These are phyloP conservation scores for Gymnogyps californianus DNA, from an alignment of 2,113 vertebrate genomes.

Conservation along the genomic window DNA sequence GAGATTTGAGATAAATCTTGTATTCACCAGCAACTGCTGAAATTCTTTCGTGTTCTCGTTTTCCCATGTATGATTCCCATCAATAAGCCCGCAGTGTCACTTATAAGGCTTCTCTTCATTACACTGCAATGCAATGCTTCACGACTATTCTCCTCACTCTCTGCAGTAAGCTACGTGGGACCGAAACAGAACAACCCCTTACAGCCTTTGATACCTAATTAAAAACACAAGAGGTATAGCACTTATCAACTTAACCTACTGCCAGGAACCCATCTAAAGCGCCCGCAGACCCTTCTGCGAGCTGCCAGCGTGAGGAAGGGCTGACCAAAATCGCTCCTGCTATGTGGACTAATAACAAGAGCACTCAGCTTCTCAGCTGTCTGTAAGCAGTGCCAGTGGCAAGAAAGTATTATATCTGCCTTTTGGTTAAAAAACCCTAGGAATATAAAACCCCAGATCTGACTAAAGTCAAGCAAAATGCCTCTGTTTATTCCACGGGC, in stretches of 20 bases:
- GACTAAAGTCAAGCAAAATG: background rate
- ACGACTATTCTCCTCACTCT: background rate
- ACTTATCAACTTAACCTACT: background rate
- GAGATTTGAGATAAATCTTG: background rate
- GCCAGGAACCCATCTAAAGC: background rate
- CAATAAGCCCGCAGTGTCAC: background rate
- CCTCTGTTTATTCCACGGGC: background rate
- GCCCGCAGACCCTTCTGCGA: rapidly evolving
- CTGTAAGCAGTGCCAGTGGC: background rate
- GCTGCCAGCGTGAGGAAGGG: background rate
- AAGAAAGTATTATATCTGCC: background rate
- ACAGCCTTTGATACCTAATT: background rate
- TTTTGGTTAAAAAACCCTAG: background rate
- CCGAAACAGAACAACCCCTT: background rate
- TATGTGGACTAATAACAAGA: background rate
- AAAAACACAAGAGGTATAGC: background rate
- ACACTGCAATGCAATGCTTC: background rate
- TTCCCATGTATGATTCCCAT: background rate
- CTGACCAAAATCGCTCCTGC: background rate
- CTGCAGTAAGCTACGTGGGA: background rate
- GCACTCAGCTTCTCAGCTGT: background rate
- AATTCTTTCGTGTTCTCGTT: background rate
- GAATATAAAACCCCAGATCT: background rate
- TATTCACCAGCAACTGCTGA: background rate
- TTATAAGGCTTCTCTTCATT: background rate